These are phyloP conservation scores for Zhuqinia jingwanae DNA, from an alignment of 2,888 invertebrate species.

Conservation along the genomic window DNA sequence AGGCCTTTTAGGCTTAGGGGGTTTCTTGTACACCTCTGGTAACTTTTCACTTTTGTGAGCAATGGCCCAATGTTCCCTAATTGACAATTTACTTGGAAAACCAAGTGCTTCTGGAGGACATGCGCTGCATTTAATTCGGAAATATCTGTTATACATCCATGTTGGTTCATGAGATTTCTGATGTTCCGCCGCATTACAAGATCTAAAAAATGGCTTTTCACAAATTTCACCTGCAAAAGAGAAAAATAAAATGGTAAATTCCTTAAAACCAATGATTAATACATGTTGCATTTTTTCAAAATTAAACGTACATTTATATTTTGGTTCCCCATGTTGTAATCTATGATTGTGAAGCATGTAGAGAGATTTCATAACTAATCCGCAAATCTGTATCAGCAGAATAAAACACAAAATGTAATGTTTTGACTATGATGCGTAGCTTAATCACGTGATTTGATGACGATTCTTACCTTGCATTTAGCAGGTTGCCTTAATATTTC, in stretches of 20 bases:
- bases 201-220: slow-evolving; percentile 31
- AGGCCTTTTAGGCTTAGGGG: slow-evolving; percentile 8
- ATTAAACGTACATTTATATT: slow-evolving; percentile 4
- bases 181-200: neutral
- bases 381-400: too few relatives aligned
- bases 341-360: slow-evolving; percentile 11
- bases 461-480: slow-evolving; percentile 32
- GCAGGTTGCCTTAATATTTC: neutral
- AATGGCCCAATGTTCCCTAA: slow-evolving; percentile 13
- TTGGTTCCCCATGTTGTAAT: neutral
- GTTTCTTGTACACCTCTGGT: slow-evolving; percentile 31
- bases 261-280: too few relatives aligned
- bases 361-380: too few relatives aligned
- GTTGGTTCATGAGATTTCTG: slow-evolving; percentile 6
- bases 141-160: slow-evolving; percentile 21
- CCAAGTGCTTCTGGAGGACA: slow-evolving; percentile 41
- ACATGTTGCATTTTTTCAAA: too few relatives aligned
- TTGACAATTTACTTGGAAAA: slow-evolving; percentile 17
- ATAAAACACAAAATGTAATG: too few relatives aligned
- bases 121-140: slow-evolving; percentile 11
- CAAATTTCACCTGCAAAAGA: slow-evolving; percentile 24
- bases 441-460: too few relatives aligned
- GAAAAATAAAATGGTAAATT: too few relatives aligned
- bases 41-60: neutral
- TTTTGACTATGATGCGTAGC: too few relatives aligned